Evolutionary conservation across 2,888 invertebrate species (phyloP).

Genomic region (Mechanitis messenoides): DNA sequence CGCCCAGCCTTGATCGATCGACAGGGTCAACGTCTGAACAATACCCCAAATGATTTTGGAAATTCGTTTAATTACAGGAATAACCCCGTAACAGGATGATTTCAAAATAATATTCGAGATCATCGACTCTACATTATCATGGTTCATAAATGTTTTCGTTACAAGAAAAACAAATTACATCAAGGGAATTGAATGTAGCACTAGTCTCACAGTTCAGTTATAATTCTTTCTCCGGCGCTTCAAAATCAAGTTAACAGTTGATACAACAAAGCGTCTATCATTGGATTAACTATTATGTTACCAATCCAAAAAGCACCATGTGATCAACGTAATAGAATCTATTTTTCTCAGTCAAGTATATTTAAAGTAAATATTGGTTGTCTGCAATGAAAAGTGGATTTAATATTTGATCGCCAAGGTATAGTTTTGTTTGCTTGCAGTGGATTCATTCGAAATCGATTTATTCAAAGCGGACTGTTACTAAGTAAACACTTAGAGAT

Average conservation of each 20-base stretch:
- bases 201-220: slow-evolving; percentile 29
- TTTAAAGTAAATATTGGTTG: slow-evolving; percentile 22
- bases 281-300: slow-evolving; percentile 20
- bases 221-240: slow-evolving; percentile 43
- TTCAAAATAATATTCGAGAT: not conserved
- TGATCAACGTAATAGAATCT: slow-evolving; percentile 33
- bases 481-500: slow-evolving; percentile 70
- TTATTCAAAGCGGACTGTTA: slow-evolving; percentile 68
- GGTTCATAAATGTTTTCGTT: slow-evolving; percentile 1
- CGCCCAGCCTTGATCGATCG: slow-evolving; percentile 51
- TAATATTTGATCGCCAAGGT: slow-evolving; percentile 32
- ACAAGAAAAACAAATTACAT: slow-evolving; percentile 1
- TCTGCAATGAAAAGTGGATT: slow-evolving; percentile 19
- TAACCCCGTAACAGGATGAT: slow-evolving; percentile 1
- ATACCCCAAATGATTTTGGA: slow-evolving; percentile 32
- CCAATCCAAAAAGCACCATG: slow-evolving; percentile 38
- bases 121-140: not conserved
- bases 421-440: slow-evolving; percentile 30
- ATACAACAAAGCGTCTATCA: slow-evolving; percentile 49
- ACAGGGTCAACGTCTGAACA: slow-evolving; percentile 38
- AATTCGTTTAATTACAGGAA: slow-evolving; percentile 30
- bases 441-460: slow-evolving; percentile 54
- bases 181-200: slow-evolving; percentile 4
- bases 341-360: slow-evolving; percentile 36
- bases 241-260: slow-evolving; percentile 45